Conservation (phyloP, 2,888 invertebrate genomes). For the Eumacrocentrus americanus region DNA sequence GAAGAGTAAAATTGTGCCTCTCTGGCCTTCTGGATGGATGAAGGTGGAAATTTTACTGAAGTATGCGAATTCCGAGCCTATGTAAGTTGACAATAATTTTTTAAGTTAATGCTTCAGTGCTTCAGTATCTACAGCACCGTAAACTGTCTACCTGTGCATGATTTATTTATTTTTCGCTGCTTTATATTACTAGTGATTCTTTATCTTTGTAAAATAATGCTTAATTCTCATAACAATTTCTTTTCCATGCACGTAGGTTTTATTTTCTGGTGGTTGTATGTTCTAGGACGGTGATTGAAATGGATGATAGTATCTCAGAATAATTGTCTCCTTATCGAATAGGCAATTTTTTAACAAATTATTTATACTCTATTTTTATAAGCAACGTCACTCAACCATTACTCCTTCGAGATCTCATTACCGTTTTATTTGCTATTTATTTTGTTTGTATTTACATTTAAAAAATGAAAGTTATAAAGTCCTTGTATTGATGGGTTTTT, state of each 20-base stretch:
- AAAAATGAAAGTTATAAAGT: too few species aligned
- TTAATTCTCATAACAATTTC: background rate
- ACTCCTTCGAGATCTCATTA: background rate
- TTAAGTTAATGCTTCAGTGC: too few species aligned
- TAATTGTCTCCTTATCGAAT: slow-evolving; percentile 19
- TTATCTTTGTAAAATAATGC: background rate
- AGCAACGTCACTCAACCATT: background rate
- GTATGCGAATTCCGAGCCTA: slow-evolving; percentile 60
- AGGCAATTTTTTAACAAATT: too few species aligned
- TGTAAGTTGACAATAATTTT: slow-evolving; percentile 46
- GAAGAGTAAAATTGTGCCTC: slow-evolving; percentile 67
- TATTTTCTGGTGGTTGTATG: slow-evolving; percentile 41
- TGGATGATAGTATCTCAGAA: slow-evolving; percentile 38
- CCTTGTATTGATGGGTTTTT: background rate
- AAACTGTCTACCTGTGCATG: background rate
- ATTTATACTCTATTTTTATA: background rate
- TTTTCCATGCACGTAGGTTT: slow-evolving; percentile 23
- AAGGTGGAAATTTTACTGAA: slow-evolving; percentile 65
- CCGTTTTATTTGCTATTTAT: slow-evolving; percentile 6
- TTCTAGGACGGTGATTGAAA: slow-evolving; percentile 48
- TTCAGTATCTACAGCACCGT: too few species aligned
- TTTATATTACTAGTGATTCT: background rate
- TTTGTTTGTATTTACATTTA: background rate
- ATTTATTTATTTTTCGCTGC: background rate
- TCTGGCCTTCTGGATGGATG: slow-evolving; percentile 76